Conservation (phyloP, 35 echinoderm and acorn worm genomes). For the Heliocidaris tuberculata region DNA sequence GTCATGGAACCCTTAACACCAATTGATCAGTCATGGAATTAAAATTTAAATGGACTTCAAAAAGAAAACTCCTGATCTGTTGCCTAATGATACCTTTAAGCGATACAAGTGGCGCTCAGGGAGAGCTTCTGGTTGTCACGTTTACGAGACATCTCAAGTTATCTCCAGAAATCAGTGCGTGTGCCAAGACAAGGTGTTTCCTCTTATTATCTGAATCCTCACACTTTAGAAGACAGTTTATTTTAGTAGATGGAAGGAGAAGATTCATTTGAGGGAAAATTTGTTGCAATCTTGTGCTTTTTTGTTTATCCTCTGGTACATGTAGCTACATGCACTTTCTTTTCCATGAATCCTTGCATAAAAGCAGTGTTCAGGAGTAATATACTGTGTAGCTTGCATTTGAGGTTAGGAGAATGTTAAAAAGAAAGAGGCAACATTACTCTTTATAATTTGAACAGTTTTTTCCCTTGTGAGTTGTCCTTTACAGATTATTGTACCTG, state of each 20-base stretch:
- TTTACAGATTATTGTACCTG: too few relatives aligned
- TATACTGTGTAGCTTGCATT: neutral
- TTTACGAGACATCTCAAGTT: neutral
- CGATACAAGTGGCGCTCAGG: neutral
- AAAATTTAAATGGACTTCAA: too few relatives aligned
- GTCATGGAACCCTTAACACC: too few relatives aligned
- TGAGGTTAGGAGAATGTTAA: too few relatives aligned
- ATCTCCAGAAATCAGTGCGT: neutral
- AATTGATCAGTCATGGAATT: too few relatives aligned
- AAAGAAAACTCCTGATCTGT: too few relatives aligned
- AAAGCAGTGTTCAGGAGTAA: too few relatives aligned
- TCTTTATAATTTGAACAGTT: too few relatives aligned
- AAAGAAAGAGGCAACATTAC: too few relatives aligned
- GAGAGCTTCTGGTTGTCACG: neutral
- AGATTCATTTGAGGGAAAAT: neutral
- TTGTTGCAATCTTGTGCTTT: neutral
- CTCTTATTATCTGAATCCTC: neutral
- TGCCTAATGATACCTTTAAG: neutral
- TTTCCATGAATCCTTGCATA: neutral
- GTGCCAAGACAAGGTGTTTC: conserved; percentile 1
- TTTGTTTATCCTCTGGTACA: neutral
- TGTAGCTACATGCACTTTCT: neutral
- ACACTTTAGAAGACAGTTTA: neutral
- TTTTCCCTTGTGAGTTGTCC: too few relatives aligned
- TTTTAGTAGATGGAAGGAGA: neutral